Evolutionary conservation across 2,113 vertebrate species (phyloP).

Genomic region (Cacatua alba): DNA sequence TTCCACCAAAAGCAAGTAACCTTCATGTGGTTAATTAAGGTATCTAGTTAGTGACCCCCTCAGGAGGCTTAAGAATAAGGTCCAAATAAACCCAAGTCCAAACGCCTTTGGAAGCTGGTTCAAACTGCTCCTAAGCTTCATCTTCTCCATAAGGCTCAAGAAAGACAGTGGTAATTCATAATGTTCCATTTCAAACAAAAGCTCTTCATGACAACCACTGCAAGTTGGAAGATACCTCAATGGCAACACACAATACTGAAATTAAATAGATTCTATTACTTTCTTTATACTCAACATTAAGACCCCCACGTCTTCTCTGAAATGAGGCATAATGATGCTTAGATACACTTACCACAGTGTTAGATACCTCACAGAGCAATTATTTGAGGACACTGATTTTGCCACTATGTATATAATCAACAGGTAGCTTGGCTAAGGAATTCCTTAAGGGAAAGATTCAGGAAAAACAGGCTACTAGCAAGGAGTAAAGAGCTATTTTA

Average conservation of each 20-base stretch:
- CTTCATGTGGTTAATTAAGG: constrained; percentile 42
- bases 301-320: neutral
- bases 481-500: neutral
- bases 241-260: fast-evolving
- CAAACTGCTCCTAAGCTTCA: neutral
- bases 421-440: neutral
- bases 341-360: neutral
- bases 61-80: neutral
- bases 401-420: neutral
- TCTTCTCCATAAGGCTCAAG: neutral
- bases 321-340: neutral
- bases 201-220: neutral
- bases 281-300: neutral
- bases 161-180: neutral
- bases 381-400: neutral
- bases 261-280: neutral
- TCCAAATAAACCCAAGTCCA: constrained; percentile 17
- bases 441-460: neutral
- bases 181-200: neutral
- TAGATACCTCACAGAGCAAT: neutral
- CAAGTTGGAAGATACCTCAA: neutral
- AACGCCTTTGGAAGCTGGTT: neutral
- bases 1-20: neutral
- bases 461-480: neutral
- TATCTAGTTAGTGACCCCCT: neutral